Base-by-base conservation (phyloP, 2,113 vertebrate genomes). In the Pluvialis apricaria region DNA sequence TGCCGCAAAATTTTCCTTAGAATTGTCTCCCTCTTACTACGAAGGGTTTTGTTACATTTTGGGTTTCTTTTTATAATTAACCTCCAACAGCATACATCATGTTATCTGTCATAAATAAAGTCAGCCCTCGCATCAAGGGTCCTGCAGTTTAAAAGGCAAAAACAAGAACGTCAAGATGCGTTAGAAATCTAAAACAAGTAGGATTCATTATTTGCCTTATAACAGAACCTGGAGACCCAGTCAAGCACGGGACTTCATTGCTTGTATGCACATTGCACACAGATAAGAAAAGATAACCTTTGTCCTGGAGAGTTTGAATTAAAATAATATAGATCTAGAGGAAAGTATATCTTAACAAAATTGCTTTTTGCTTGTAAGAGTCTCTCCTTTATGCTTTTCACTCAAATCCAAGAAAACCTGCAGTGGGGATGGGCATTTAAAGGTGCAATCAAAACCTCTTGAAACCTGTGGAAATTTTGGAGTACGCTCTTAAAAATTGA, bases 51-150 rank as follows among this genome's bases (percentile, higher is more conserved):
- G 28, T 31, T 68, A 45, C 15, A 44, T 64, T 94, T 86, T 82
- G 31, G 25, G 4, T 72, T 82, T 80, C 54, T 85, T 94, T 90
- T 87, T 36, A 64, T 70, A 91, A 93, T 94, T 91, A 85, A 84
- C 77, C 36, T 87, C 36, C 66, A 86, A 61, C 52, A 82, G 34
- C 17, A 75, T 38, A n/a, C 36, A 76, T 77, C 61, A 72, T 58
- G 42, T 85, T 95, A 85, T 90, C 25, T 72, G 26, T 89, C 81
- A 91, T 57, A 90, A 95, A 91, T 91, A 89, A 91, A 95, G 81
- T 72, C 78, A 92, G n/a, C 14, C 51, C 36, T 80, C 92, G 54
- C 84, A 73, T 87, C 84, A 65, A 91, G 61, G 21, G 32, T 81
- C 36, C 57, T 86, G 49, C 34, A 82, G 70, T 80, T 84, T 87